Evolutionary conservation across 2,113 vertebrate genomes (phyloP).

Genomic region (Hipposideros armiger): DNA sequence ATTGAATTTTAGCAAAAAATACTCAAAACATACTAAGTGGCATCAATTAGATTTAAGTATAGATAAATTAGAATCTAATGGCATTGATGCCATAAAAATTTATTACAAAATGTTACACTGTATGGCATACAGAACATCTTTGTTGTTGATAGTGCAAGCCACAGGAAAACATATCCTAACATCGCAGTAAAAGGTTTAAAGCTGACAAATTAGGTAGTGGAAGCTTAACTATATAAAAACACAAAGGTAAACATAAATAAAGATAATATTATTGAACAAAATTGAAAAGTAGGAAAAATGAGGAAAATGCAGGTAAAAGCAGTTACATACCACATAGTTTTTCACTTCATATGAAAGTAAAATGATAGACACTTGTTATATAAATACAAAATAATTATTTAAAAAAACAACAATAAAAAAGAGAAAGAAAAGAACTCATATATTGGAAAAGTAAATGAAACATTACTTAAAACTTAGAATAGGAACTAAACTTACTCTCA

Average conservation of each 20-base stretch:
- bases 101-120: too few relatives aligned
- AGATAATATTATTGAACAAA: neutral
- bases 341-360: neutral
- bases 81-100: too few relatives aligned
- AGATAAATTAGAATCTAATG: too few relatives aligned
- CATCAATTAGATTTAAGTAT: too few relatives aligned
- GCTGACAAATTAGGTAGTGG: neutral
- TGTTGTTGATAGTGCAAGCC: too few relatives aligned
- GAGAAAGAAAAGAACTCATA: neutral
- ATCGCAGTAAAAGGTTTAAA: neutral
- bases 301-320: neutral
- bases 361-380: neutral
- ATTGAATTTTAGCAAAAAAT: too few relatives aligned
- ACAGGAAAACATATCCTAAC: too few relatives aligned
- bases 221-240: neutral
- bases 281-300: neutral
- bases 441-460: neutral
- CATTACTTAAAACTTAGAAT: neutral
- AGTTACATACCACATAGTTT: neutral
- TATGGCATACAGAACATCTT: too few relatives aligned
- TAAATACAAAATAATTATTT: neutral
- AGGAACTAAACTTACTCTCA: neutral
- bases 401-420: neutral
- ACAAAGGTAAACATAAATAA: neutral
- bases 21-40: too few relatives aligned